Evolutionary conservation across 92 coral and sea anemone species (phyloP), one percentile per base, ranked within the genome.

Genomic region (Actinostola sp.): DNA sequence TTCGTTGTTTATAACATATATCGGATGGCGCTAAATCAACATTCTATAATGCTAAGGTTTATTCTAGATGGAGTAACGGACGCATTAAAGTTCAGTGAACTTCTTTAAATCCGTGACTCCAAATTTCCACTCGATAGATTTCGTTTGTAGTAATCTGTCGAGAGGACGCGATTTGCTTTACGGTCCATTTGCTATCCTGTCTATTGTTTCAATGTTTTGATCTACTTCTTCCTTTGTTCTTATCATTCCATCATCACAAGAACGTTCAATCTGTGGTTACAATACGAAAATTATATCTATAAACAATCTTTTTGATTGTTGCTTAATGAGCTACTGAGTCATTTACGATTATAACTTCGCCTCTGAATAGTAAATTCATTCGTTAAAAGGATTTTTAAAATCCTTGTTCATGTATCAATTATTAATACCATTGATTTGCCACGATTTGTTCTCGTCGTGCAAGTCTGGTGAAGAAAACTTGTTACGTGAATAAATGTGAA

Each of bases 341-440:
- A 46, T 46, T 46, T 30, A 57, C 36, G 6, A 6, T 27, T 26
- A 30, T 19, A 46, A 7, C 19, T 46, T 46, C 15, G 53, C 23
- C 13, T n/a, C 7, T 3, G 11, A 16, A 53, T 53, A 23, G 31
- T 53, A 53, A 53, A 1, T 19, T 53, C 21, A 53, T 25, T 61
- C 23, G 39, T 62, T 39, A 12, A 50, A 43, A 33, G 50, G 59
- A 25, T 68, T 66, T 51, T 57, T 27, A 28, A 57, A 67, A 43
- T 16, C 17, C 48, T 51, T 68, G 31, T 56, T 68, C 31, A 24
- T 13, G 20, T 21, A 72, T 82, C 34, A 82, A 82, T 82, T 42
- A 82, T 82, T 82, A 8, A 82, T 82, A 14, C 61, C 82, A 64
- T 82, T 82, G 72, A 74, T 49, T 61, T 82, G 87, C 87, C 87